These are phyloP conservation scores for Scaptodrosophila latifasciaeformis DNA, from an alignment of 2,888 invertebrate species.

Conservation along the genomic window DNA sequence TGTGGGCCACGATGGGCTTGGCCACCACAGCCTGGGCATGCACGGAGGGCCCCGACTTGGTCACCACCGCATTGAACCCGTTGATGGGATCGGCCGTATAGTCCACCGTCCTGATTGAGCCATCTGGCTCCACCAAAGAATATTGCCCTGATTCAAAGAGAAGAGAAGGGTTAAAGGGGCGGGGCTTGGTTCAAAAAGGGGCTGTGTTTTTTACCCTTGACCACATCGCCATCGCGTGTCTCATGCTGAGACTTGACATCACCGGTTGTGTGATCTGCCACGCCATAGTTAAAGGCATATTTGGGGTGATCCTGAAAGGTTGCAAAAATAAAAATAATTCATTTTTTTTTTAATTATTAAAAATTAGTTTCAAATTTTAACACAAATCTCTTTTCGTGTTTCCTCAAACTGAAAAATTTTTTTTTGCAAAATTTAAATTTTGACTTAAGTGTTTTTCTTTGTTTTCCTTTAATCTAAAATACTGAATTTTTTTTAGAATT, in stretches of 20 bases:
- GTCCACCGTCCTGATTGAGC: conserved; percentile 75
- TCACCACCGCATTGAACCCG: conserved; percentile 75
- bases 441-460: no score
- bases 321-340: no score
- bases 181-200: conserved; percentile 68
- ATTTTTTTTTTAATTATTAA: no score
- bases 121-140: conserved; percentile 75
- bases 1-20: conserved; percentile 47
- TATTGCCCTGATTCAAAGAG: no score
- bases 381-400: no score
- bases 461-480: no score
- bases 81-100: conserved; percentile 75
- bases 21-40: conserved; percentile 62
- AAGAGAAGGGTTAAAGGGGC: no score
- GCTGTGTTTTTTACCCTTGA: conserved; percentile 74
- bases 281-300: conserved; percentile 75
- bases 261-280: conserved; percentile 74
- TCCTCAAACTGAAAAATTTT: no score
- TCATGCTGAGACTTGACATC: conserved; percentile 75
- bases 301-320: conserved; percentile 73
- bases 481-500: no score
- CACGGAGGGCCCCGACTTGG: conserved; percentile 73
- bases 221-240: conserved; percentile 75
- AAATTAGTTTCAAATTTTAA: no score
- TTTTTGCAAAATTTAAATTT: no score